A percentile compares a stretch with the other conserved stretches of the same genome.
These are phyloP conservation scores for Ariopsis seemanni DNA, from an alignment of 2,113 vertebrate genomes.

Conservation along the genomic window DNA sequence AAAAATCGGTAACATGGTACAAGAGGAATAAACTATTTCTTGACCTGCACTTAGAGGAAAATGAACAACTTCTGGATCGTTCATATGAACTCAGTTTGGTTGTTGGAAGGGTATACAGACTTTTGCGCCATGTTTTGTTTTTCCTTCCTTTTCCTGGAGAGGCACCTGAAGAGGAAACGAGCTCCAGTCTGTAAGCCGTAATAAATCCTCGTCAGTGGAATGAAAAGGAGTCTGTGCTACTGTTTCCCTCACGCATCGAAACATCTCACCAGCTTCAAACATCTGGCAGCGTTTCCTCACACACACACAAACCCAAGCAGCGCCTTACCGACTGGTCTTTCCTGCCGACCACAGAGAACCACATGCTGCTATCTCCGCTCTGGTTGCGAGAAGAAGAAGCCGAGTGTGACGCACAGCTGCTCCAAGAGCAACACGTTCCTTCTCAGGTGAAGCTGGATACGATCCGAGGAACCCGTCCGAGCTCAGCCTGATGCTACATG, in stretches of 20 bases:
- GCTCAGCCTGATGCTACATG: conserved; percentile 52
- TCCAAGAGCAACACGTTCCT: background rate
- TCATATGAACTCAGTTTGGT: background rate
- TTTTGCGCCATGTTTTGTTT: background rate
- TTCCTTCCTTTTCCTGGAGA: background rate
- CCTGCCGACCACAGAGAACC: conserved; percentile 95
- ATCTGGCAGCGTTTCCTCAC: conserved; percentile 33
- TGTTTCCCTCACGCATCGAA: background rate
- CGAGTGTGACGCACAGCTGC: background rate
- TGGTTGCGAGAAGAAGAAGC: background rate
- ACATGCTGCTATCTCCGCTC: conserved; percentile 77
- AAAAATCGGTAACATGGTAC: background rate
- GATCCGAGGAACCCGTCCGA: background rate
- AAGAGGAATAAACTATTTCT: background rate
- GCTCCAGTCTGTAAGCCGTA: background rate
- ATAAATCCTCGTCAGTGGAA: background rate
- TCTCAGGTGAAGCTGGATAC: background rate
- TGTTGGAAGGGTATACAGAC: background rate
- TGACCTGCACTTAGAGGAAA: background rate
- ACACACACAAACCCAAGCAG: conserved; percentile 28
- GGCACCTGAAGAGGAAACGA: conserved; percentile 24
- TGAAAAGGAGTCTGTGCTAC: conserved; percentile 25
- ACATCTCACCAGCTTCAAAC: conserved; percentile 16
- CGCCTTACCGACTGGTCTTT: conserved; percentile 79
- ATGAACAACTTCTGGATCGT: background rate